Base-by-base conservation (phyloP, 1,140 invertebrate species). In the Apis cerana region DNA sequence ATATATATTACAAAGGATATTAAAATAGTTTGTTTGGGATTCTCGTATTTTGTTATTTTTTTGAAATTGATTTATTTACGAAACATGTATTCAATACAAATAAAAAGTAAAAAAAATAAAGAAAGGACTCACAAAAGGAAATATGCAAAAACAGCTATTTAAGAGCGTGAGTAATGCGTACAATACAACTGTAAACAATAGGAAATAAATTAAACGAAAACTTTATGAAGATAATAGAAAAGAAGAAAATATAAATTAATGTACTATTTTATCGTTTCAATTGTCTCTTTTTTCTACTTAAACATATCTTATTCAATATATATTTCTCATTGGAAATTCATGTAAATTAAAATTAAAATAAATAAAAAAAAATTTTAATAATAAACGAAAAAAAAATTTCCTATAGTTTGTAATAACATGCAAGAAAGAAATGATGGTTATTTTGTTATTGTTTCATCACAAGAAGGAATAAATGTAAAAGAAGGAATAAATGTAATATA, bases 21-120 rank as follows among this genome's bases (percentile, higher is more conserved):
- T 23, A 33, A 71, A 71, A 71, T n/a, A 17, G n/a, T 68, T n/a
- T 13, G 1, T 3, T 68, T n/a, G 12, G 12, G 13, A 7, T 13
- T 21, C n/a, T 10, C 23, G 12, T 52, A 43, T 23, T 5, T 12
- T 2, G 13, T 50, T 69, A 23, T 48, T 52, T 17, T n/a, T 17
- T 17, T 3, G 15, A 79, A n/a, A 27, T 52, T 52, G 12, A 43
- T 80, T 80, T 80, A 80, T 80, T 79, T 72, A 33, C 23, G 9
- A 75, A 15, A 33, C 65, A 72, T 19, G 13, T 27, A 52, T 33
- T 23, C 21, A 17, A 15, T 50, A 56, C 5, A 61, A 69, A 64
- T 33, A 23, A 11, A 59, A 59, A 23, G 23, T 59, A 21, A 62
- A 23, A 71, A 58, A 84, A 54, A 58, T 23, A 82, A 75, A 84